These are phyloP conservation scores for Columba guinea DNA, from an alignment of 2,797 vertebrate genomes.

Conservation along the genomic window DNA sequence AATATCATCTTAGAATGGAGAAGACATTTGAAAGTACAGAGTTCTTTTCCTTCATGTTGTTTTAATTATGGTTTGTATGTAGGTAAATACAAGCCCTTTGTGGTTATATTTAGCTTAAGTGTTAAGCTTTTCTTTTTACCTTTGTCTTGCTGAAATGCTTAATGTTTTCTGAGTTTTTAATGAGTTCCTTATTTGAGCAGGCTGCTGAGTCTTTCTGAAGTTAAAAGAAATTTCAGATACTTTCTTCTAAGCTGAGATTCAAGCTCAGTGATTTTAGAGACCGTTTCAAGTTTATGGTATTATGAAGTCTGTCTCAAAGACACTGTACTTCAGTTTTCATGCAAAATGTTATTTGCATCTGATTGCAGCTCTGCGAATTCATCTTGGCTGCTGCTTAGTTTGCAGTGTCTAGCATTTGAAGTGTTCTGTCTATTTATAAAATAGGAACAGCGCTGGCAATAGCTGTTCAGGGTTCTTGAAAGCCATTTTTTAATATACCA, in stretches of 20 bases:
- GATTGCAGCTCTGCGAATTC: not conserved
- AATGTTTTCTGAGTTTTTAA: not conserved
- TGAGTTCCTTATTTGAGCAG: not conserved
- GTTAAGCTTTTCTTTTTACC: not conserved
- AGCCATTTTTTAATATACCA: not conserved
- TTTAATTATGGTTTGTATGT: not conserved
- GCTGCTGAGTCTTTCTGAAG: not conserved
- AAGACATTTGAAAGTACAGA: constrained; percentile 60
- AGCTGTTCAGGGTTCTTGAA: not conserved
- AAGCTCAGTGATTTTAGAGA: not conserved
- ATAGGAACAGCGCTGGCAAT: not conserved
- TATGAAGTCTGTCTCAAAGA: not conserved
- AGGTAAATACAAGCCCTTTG: not conserved
- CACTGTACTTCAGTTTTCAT: not conserved
- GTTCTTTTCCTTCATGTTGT: constrained; percentile 34
- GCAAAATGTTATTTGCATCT: not conserved
- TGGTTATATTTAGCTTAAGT: not conserved
- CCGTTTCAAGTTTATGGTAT: not conserved
- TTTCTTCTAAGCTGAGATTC: not conserved
- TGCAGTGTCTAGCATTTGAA: not conserved
- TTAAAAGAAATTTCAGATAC: not conserved
- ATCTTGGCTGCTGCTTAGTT: not conserved
- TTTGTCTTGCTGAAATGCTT: not conserved
- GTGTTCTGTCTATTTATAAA: not conserved
- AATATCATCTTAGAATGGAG: constrained; percentile 63